Base-by-base conservation (phyloP, 1,140 invertebrate genomes). In the Bombus polaris region DNA sequence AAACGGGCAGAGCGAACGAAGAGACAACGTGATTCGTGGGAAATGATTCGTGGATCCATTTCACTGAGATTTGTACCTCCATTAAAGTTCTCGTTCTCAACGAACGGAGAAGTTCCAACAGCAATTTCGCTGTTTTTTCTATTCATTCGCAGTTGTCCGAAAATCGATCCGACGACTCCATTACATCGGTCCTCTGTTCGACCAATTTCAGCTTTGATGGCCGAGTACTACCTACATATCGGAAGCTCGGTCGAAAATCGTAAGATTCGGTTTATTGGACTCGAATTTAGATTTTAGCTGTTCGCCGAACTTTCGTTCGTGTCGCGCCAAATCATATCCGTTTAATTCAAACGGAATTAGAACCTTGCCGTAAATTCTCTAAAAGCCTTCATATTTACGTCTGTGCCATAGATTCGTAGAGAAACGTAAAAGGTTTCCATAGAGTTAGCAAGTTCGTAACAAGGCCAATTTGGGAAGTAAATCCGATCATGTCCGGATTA, bases 31-130 rank as follows among this genome's bases (percentile, higher is more conserved):
- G 76, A 88, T 83, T 83, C 87, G 59, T 70, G 80, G 88, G 71
- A 91, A 92, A 91, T 87, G 47, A 53, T 22, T 22, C 47, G 47
- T 22, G 82, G 90, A 66, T 83, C 81, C 85, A 89, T 92, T 92
- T 90, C 85, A 88, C 83, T 65, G 81, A 91, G 91, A 91, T 92
- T 92, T 92, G 87, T 92, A 89, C 86, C 79, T 72, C 87, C 89
- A 88, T 92, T 92, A 92, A 92, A 92, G 87, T 91, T 91, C 76
- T 70, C 71, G 28, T 62, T 72, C 47, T 70, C 68, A 5, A 13
- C 37, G 47, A 77, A 88, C 59, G 22, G 59, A 91, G 87, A 91
- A 91, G 70, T 88, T 87, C 81, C 78, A 78, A 37, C 78, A 39
- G 81, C 85, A 82, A 87, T 89, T 88, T 59, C 78, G 22, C 1